These are phyloP conservation scores for Dasyprocta punctata DNA, from an alignment of 2,113 vertebrate species.

Conservation along the genomic window DNA sequence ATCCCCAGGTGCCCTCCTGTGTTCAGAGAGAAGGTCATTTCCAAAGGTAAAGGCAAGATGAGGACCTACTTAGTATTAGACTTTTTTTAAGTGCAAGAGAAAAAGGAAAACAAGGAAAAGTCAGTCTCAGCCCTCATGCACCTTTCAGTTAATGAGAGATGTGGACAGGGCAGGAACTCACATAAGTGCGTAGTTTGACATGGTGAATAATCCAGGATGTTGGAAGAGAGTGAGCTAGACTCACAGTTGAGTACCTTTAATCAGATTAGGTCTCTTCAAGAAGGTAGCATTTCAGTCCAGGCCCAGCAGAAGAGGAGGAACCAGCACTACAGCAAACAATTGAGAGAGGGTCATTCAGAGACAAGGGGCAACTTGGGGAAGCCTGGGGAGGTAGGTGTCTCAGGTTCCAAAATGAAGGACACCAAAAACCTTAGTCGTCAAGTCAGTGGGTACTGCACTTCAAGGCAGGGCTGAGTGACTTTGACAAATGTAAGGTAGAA, in stretches of 20 bases:
- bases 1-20: neutral
- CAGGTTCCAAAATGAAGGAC: neutral
- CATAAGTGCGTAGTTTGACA: too few relatives aligned
- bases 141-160: neutral
- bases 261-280: neutral
- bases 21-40: neutral
- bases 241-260: neutral
- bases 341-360: neutral
- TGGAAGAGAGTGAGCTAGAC: accelerated
- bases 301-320: neutral
- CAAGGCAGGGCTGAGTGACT: neutral
- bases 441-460: neutral
- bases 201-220: neutral
- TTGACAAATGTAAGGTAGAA: neutral
- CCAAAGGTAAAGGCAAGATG: neutral
- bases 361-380: accelerated
- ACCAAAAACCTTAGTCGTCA: neutral
- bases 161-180: neutral
- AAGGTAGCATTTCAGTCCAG: neutral
- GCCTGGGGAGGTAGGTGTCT: neutral
- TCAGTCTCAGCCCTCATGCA: neutral
- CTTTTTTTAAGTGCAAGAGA: neutral
- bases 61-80: neutral
- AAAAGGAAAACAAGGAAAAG: neutral
- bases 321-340: neutral